phyloP scores from a whole-genome alignment of 35 echinoderm and acorn worm genomes.

The Anneissia japonica region DNA sequence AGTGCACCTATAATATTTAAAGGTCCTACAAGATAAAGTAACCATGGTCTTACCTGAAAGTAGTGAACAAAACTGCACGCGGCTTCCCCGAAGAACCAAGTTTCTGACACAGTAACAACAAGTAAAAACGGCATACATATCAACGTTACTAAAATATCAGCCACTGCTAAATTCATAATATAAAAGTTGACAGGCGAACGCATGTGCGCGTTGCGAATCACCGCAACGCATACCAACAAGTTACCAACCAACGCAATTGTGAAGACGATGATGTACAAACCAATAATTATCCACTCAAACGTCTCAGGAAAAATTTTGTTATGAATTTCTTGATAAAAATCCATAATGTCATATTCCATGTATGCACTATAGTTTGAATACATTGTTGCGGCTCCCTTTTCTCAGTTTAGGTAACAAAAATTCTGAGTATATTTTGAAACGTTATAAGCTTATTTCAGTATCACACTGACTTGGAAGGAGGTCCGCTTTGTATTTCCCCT shows the following conservation, averaged over 20 bases:
- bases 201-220: conserved; percentile 9
- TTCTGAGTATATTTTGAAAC: too few species aligned
- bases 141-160: conserved; percentile 3
- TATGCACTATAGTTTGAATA: too few species aligned
- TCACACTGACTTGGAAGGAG: too few species aligned
- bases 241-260: not conserved
- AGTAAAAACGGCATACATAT: conserved; percentile 5
- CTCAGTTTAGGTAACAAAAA: too few species aligned
- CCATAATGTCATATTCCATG: not conserved
- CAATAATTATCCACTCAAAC: not conserved
- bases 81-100: conserved; percentile 4
- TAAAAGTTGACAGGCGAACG: conserved; percentile 3
- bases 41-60: conserved; percentile 14
- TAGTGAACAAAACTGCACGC: not conserved
- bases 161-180: not conserved
- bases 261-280: not conserved
- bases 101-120: not conserved
- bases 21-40: not conserved
- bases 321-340: not conserved
- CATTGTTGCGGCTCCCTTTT: too few species aligned
- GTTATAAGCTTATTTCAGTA: too few species aligned
- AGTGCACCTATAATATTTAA: not conserved
- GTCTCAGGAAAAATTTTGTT: not conserved
- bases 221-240: conserved; percentile 9
- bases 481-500: too few species aligned